phyloP scores from a whole-genome alignment of 2,797 vertebrate genomes.

The Enteromius argenteus region DNA sequence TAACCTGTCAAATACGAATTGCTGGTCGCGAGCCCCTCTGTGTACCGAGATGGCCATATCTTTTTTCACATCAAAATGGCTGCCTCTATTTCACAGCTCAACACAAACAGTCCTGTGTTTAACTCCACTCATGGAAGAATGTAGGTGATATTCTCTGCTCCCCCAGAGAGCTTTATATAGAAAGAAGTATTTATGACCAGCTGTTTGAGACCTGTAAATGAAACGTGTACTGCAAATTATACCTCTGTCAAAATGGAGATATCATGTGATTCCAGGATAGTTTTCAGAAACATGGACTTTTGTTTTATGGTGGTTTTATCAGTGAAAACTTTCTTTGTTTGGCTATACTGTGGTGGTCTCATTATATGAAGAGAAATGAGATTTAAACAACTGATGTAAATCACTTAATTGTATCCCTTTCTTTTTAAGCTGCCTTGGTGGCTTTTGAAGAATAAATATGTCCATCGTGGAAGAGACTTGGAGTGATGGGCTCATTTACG shows the following conservation, averaged over 20 bases:
- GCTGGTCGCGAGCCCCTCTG: constrained; percentile 59
- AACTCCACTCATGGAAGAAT: constrained; percentile 26
- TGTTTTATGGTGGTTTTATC: neutral
- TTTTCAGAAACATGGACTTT: neutral
- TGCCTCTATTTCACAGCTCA: constrained; percentile 46
- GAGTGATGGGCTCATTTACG: constrained; percentile 60
- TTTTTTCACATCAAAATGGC: constrained; percentile 67
- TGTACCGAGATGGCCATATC: constrained; percentile 60
- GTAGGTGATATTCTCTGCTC: constrained; percentile 30
- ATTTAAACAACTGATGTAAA: constrained; percentile 51
- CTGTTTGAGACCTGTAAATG: constrained; percentile 48
- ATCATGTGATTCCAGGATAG: neutral
- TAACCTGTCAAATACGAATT: constrained; percentile 63
- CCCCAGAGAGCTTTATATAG: constrained; percentile 46
- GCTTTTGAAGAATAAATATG: constrained; percentile 48
- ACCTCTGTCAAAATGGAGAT: constrained; percentile 11
- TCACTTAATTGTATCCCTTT: constrained; percentile 50
- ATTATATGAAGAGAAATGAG: constrained; percentile 49
- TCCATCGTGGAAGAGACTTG: constrained; percentile 48
- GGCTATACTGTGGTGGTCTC: constrained; percentile 10
- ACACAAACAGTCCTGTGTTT: constrained; percentile 55
- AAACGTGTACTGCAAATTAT: constrained; percentile 34
- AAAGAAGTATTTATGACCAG: constrained; percentile 43
- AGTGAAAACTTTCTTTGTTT: constrained; percentile 17
- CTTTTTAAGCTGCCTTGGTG: constrained; percentile 43